Evolutionary conservation across 1,140 invertebrate genomes (phyloP).

Genomic region (Drosophila nebulosa): DNA sequence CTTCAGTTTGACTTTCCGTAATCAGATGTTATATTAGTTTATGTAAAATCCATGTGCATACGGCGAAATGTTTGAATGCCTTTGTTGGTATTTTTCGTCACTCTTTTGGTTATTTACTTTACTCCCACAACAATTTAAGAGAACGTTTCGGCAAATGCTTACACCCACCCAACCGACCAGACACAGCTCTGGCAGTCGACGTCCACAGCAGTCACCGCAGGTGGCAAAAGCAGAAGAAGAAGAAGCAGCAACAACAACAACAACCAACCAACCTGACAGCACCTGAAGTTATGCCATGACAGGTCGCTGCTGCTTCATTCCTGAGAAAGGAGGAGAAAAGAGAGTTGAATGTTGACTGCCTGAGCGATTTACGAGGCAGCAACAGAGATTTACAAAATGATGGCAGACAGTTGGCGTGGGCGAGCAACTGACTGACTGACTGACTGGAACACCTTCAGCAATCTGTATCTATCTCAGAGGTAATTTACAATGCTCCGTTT

Average conservation of each 20-base stretch:
- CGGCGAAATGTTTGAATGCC: background rate
- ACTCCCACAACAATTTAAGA: background rate
- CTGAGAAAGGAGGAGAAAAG: background rate
- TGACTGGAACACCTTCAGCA: background rate
- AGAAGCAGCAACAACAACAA: constrained; percentile 5
- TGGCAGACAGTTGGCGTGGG: background rate
- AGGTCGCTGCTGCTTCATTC: background rate
- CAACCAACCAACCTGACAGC: constrained; percentile 3
- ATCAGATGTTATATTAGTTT: background rate
- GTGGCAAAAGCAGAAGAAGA: constrained; percentile 1
- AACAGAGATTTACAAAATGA: constrained; percentile 7
- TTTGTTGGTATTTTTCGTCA: background rate
- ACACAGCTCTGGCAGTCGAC: constrained; percentile 12
- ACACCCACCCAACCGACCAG: constrained; percentile 2
- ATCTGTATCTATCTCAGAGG: background rate
- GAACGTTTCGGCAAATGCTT: constrained; percentile 1
- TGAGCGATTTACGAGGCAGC: constrained; percentile 8
- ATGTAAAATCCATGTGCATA: background rate
- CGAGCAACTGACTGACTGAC: background rate
- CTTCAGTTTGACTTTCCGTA: background rate
- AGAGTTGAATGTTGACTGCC: background rate
- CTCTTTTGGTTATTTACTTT: background rate
- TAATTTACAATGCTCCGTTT: constrained; percentile 37
- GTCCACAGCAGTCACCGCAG: constrained; percentile 4
- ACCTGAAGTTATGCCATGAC: constrained; percentile 8